Evolutionary conservation across 23 tunicate species (phyloP), one percentile per base, ranked within the genome.

Genomic region (Trididemnum clinides): DNA sequence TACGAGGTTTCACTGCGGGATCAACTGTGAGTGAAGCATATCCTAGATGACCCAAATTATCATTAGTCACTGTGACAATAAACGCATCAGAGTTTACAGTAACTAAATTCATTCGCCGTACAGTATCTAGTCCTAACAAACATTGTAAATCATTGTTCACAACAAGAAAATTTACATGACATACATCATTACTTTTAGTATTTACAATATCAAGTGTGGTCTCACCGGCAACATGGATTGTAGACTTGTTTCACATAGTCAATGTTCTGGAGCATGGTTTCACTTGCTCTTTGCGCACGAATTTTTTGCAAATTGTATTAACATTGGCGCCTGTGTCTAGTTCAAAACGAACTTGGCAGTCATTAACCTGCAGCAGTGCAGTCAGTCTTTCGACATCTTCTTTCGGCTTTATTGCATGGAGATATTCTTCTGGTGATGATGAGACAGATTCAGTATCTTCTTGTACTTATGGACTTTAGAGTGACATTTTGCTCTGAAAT

Each of bases 191-290:
- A 75, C 10, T 44, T 75, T 75, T 75, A 37, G 23, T 28, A 38
- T 75, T 75, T 36, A 7, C 3, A 21, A 75, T 23, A 25, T 75
- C 28, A 10, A 75, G 28, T 12, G 28, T 25, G 21, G 81, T 26
- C 26, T 75, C 81, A 36, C 81, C 81, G 38, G 34, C 59, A 3
- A 63, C 63, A 10, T 75, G 37, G 10, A 75, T 20, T 6, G 81
- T 71, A n/a, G n/a, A n/a, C 12, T 76, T 38, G 25, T 76, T 76
- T 64, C 82, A 76, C 82, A 76, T 76, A 76, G 25, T 39, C 39
- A 76, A 25, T 15, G 38, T 39, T 5, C 37, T 10, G 7, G 64
- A 76, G 37, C 82, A 37, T 25, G 82, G 27, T 76, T 76, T 37
- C 29, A 76, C 64, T 39, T 76, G 77, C 5, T 34, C 69, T 62